Evolutionary conservation across 2,888 invertebrate species (phyloP), one percentile per base, ranked within the genome.

Genomic region (Choreutis nemorana): DNA sequence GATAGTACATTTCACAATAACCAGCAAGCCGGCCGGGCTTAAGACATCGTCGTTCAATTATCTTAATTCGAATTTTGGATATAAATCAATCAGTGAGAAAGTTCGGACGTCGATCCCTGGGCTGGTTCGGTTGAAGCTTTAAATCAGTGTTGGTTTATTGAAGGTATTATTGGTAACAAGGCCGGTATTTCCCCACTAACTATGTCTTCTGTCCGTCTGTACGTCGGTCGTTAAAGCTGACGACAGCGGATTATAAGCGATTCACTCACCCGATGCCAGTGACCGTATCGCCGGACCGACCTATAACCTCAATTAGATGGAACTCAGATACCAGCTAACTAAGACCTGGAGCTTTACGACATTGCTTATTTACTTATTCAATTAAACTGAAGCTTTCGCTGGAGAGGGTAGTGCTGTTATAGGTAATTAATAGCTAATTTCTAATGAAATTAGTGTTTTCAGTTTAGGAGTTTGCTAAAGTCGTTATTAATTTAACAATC

Each of bases 71-170:
- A n/a, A n/a, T n/a, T n/a, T n/a, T n/a, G n/a, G n/a, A n/a, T n/a
- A n/a, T n/a, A n/a, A n/a, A n/a, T n/a, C n/a, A n/a, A n/a, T n/a
- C n/a, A n/a, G n/a, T n/a, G n/a, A n/a, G n/a, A n/a, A n/a, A n/a
- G n/a, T n/a, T n/a, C n/a, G n/a, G n/a, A n/a, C n/a, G n/a, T n/a
- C n/a, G n/a, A n/a, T n/a, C n/a, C n/a, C n/a, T n/a, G n/a, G n/a
- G n/a, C n/a, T n/a, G n/a, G n/a, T n/a, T n/a, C n/a, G n/a, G n/a
- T n/a, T n/a, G 22, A 16, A 29, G 34, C 38, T 31, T 34, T 42
- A 45, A 41, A 43, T 42, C 42, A 43, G 35, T 30, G 26, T 33
- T 28, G 35, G 34, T 46, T 46, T 45, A 46, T 38, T 30, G 41
- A 28, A 21, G 33, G 39, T 34, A 38, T 43, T 35, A 36, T 37